Evolutionary conservation across 2,113 vertebrate genomes (phyloP), one percentile per base, ranked within the genome.

Genomic region (Muscicapa adusta): DNA sequence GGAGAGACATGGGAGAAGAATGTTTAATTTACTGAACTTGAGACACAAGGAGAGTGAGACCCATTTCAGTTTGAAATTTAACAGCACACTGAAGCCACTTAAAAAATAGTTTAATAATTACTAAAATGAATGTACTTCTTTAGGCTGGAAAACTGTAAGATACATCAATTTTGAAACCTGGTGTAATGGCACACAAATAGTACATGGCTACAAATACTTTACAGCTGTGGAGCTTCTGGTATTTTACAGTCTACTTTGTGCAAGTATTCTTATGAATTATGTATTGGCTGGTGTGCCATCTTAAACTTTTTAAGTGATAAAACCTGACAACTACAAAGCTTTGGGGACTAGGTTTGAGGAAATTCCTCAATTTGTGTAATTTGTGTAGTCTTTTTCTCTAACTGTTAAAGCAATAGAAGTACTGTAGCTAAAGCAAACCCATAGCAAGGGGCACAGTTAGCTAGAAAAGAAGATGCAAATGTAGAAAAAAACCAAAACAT

Each of bases 401-500:
- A 54, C 31, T 71, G 57, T 68, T 82, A 97, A 89, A 93, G 71
- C 78, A 71, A 38, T 93, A 97, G 86, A 97, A 92, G 93, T 42
- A 85, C 2, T 94, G 68, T 66, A 88, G 94, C 86, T 92, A 95
- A 97, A 97, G 96, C 95, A 96, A 85, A 89, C 90, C 93, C 88
- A 76, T 42, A 96, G 94, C 92, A 95, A 88, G 91, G 85, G 89
- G 38, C 75, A 88, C 88, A 85, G 96, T 97, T 96, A 98, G 97
- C 95, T 92, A 96, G 93, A 92, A 91, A 90, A 77, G 96, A 97
- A 97, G 94, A 89, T 91, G 92, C 94, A 96, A 86, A 93, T 56
- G 72, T 77, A 96, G 75, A 2, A 91, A 95, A 80, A 81, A 77
- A 80, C n/a, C n/a, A n/a, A 51, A 12, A 71, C 96, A 93, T 89